Percentiles rank a stretch among this genome's conserved stretches.
phyloP scores from a whole-genome alignment of 2,888 invertebrate genomes.

The Carpatolechia fugitivella region DNA sequence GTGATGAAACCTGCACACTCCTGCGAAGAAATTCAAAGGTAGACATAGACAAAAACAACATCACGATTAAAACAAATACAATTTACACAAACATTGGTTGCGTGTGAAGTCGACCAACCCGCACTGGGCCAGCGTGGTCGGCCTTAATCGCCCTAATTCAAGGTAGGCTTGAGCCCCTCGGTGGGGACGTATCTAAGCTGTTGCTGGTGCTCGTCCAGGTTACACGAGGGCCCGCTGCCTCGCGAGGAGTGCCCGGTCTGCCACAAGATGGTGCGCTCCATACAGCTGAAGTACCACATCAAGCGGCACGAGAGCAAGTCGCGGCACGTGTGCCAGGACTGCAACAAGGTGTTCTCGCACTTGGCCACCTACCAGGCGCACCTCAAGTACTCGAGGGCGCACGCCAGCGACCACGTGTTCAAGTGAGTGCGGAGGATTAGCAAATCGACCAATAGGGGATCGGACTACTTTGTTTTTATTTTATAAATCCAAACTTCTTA shows the following conservation, averaged over 20 bases:
- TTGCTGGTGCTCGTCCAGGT: no score
- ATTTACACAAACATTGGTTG: no score
- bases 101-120: no score
- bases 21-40: no score
- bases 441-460: no score
- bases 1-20: no score
- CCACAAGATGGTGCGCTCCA: conserved; percentile 61
- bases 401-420: conserved; percentile 60
- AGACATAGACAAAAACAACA: no score
- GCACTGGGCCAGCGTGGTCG: background rate
- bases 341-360: conserved; percentile 63
- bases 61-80: no score
- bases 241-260: conserved; percentile 61
- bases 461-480: no score
- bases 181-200: no score
- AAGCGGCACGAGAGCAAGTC: conserved; percentile 55
- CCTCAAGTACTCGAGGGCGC: conserved; percentile 63
- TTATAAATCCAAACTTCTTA: no score
- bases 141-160: background rate
- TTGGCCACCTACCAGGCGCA: conserved; percentile 67
- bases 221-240: conserved; percentile 66
- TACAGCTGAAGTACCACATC: conserved; percentile 67
- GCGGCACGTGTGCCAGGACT: conserved; percentile 56
- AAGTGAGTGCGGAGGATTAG: no score
- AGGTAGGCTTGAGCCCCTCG: background rate